Conservation (phyloP, 1,140 invertebrate species). For the Drosophila ambigua region DNA sequence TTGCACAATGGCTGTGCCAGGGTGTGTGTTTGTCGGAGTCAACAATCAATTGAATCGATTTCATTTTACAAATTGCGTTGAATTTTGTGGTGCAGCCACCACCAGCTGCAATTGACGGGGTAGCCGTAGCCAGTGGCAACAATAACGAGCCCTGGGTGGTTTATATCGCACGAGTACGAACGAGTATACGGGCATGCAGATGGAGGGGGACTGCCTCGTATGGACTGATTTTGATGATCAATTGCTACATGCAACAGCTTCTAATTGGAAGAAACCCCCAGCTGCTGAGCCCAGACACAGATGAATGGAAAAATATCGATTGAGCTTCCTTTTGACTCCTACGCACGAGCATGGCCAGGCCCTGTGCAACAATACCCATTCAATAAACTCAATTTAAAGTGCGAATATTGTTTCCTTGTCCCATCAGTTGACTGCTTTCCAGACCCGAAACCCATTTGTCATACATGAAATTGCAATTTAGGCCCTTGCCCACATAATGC, state of each 20-base stretch:
- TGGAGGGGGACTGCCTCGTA: conserved; percentile 36
- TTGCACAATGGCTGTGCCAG: conserved; percentile 33
- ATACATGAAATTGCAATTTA: conserved; percentile 62
- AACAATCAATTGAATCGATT: conserved; percentile 83
- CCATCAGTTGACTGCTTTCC: conserved; percentile 16
- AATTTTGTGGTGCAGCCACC: conserved; percentile 79
- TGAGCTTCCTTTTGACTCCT: conserved; percentile 3
- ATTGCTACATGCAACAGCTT: conserved; percentile 70
- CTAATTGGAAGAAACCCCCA: conserved; percentile 66
- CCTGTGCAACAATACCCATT: conserved; percentile 9
- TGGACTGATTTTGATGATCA: conserved; percentile 74
- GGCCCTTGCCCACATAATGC: conserved; percentile 51
- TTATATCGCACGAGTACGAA: conserved; percentile 4
- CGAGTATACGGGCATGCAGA: conserved; percentile 16
- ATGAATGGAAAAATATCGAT: conserved; percentile 31
- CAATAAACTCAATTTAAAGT: conserved; percentile 7
- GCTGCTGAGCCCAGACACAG: conserved; percentile 18
- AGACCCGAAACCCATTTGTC: conserved; percentile 59
- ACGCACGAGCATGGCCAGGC: too few relatives aligned
- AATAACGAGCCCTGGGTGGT: conserved; percentile 68
- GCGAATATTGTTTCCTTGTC: conserved; percentile 6
- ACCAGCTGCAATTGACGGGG: conserved; percentile 76
- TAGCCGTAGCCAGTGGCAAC: conserved; percentile 75
- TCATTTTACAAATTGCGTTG: conserved; percentile 83
- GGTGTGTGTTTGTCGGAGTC: conserved; percentile 66